Evolutionary conservation across 1,140 invertebrate species (phyloP), one percentile per base, ranked within the genome.

Genomic region (Homalodisca vitripennis): DNA sequence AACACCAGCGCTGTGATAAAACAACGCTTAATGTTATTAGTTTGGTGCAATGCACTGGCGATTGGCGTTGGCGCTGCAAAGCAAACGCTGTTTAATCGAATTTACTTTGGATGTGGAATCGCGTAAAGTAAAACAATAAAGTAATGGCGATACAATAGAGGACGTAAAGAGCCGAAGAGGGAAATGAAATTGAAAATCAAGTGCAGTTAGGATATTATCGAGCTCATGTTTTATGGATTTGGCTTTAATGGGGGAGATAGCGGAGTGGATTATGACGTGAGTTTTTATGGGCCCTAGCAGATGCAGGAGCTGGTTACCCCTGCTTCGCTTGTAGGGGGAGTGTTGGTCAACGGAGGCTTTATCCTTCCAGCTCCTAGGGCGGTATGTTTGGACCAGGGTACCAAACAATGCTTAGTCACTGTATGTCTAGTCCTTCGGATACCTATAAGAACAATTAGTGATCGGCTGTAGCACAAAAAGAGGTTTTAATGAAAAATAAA

Each of bases 191-290:
- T 60, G 55, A 60, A 60, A 60, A 60, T 60, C 55, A 60, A 60
- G 24, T 60, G 55, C 55, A 46, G 63, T 66, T 66, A 66, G 63
- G 14, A 66, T 22, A 20, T 47, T 46, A 47, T 46, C 63, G 24
- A 46, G 41, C 63, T 66, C 63, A 66, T 66, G 63, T 66, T 46
- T 66, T 66, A 66, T 66, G 63, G 32, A 66, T 46, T 47, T 24
- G 32, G 22, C n/a, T 66, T 46, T 66, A 66, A 66, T 66, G 63
- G 63, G 63, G 63, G 41, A 47, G 63, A 66, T 63, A 63, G 60
- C 31, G 60, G n/a, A 63, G 17, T 14, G 55, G 55, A 60, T 60
- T 60, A 60, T 60, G 55, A 60, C 63, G 63, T 41, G 17, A 66
- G 41, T 24, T 66, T 66, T 66, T 66, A 66, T 66, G 41, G 63